Evolutionary conservation across 2,888 invertebrate species (phyloP), one percentile per base, ranked within the genome.

Genomic region (Plutella xylostella): DNA sequence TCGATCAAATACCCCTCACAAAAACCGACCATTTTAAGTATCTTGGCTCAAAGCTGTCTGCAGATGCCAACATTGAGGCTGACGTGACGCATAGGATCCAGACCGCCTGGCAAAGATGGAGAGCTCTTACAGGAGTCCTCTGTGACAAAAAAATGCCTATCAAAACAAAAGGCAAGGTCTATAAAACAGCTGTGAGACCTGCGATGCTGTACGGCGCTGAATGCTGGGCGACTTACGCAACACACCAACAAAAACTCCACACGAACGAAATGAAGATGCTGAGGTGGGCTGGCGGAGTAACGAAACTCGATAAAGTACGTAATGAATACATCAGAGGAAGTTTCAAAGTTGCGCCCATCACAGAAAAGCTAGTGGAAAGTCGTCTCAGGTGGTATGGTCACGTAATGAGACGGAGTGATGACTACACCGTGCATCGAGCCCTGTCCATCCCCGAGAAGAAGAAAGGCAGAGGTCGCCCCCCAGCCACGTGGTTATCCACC

Each of bases 181-280:
- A 34, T 22, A 34, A 12, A 34, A 42, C 42, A 44, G 48, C 45
- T 42, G 42, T 48, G 34, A 25, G 42, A 38, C 48, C 40, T 18
- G 45, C 45, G 30, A 42, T 42, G 47, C 40, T 41, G 45, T 42
- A 48, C 45, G 45, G 48, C 39, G 45, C 45, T 40, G 45, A 48
- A 48, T 43, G 45, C 39, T 45, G 38, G 48, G 48, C 45, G 30
- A 43, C 45, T 48, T 38, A 48, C 42, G 34, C 43, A 46, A 33
- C 22, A 44, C 17, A n/a, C n/a, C n/a, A n/a, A n/a, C n/a, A n/a
- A n/a, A n/a, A n/a, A n/a, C n/a, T n/a, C n/a, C n/a, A n/a, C n/a
- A n/a, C n/a, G n/a, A n/a, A n/a, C n/a, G n/a, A n/a, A n/a, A n/a
- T n/a, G n/a, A n/a, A n/a, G n/a, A n/a, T n/a, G n/a, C n/a, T n/a